Evolutionary conservation across 2,797 vertebrate genomes (phyloP).

Genomic region (Agapornis canus): DNA sequence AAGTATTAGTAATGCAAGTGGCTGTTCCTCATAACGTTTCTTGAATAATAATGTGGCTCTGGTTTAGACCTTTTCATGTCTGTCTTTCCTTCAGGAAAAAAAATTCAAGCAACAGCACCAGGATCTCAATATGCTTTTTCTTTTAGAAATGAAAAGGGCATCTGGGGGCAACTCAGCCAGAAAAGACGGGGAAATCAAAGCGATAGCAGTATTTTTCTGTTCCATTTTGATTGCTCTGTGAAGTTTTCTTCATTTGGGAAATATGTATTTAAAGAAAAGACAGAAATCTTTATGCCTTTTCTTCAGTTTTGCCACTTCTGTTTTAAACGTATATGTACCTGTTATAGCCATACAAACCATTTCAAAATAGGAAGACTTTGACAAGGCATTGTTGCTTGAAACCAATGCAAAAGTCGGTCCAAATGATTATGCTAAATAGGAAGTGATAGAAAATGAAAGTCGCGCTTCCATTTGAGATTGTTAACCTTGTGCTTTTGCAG

Average conservation of each 20-base stretch:
- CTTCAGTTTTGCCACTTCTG: background rate
- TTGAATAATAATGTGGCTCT: slow-evolving; percentile 1
- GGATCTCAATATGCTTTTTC: background rate
- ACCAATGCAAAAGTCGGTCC: background rate
- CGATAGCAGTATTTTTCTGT: background rate
- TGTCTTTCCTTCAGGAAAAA: slow-evolving; percentile 14
- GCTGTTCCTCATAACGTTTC: background rate
- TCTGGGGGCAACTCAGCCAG: background rate
- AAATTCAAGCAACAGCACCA: background rate
- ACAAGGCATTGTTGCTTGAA: background rate
- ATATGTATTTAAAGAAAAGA: background rate
- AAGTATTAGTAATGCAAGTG: slow-evolving; percentile 21
- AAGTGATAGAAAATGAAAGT: background rate
- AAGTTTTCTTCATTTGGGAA: slow-evolving; percentile 19
- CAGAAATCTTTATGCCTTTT: background rate
- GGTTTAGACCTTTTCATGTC: background rate
- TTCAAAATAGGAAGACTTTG: background rate
- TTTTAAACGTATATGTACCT: background rate
- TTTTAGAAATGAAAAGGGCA: background rate
- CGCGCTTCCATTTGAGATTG: background rate
- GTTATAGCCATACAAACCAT: background rate
- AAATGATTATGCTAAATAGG: background rate
- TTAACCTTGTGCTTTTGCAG: background rate
- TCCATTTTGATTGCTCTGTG: background rate
- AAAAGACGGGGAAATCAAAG: slow-evolving; percentile 30